Percentiles rank a stretch among this genome's conserved stretches.
These are phyloP conservation scores for Cantharis lateralis DNA, from an alignment of 2,888 invertebrate species.

Conservation along the genomic window DNA sequence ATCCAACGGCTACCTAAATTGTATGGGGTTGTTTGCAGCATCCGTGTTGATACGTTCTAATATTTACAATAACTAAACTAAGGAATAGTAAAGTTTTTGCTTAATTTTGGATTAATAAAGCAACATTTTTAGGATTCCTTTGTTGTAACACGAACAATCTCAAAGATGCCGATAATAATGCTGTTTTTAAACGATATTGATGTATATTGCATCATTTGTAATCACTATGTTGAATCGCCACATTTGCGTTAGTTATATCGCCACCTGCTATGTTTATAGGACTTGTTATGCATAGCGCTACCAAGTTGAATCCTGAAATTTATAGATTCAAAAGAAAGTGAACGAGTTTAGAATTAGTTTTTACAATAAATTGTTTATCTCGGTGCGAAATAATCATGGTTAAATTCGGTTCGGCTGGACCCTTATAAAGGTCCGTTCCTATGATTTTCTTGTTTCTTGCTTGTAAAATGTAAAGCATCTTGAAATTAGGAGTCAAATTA, in stretches of 20 bases:
- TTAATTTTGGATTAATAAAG: background rate
- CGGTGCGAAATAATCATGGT: background rate
- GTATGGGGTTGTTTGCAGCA: no score
- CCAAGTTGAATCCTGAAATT: slow-evolving; percentile 2
- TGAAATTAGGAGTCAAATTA: background rate
- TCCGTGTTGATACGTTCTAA: no score
- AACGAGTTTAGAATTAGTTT: background rate
- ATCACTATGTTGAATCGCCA: slow-evolving; percentile 28
- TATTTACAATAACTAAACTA: no score
- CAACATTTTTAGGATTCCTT: background rate
- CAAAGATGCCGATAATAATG: background rate
- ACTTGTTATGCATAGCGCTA: slow-evolving; percentile 20
- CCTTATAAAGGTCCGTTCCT: background rate
- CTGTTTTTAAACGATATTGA: slow-evolving; percentile 14
- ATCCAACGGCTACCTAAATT: no score
- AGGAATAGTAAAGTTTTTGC: background rate
- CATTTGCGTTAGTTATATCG: slow-evolving; percentile 30
- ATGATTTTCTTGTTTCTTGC: background rate
- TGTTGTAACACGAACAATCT: background rate
- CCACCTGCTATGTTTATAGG: slow-evolving; percentile 32
- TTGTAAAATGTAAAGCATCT: background rate
- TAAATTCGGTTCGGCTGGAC: background rate
- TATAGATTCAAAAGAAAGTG: background rate
- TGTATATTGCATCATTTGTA: slow-evolving; percentile 25
- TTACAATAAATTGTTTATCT: background rate